Percentiles rank a stretch among this genome's conserved stretches.
Evolutionary conservation across 1,140 invertebrate species (phyloP).

Genomic region (Drosophila sucinea): DNA sequence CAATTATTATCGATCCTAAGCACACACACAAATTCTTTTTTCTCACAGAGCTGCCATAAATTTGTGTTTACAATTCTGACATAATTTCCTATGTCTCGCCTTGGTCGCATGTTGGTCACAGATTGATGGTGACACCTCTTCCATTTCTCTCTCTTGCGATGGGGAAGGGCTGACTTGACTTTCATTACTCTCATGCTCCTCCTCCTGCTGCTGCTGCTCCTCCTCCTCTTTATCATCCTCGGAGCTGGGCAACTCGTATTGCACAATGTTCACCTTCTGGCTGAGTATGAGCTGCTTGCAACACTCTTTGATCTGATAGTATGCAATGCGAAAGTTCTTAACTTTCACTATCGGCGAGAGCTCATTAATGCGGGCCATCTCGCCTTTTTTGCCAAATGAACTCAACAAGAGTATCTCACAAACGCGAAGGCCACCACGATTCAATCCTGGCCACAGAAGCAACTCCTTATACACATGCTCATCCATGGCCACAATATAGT

Average conservation of each 20-base stretch:
- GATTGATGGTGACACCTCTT: not conserved
- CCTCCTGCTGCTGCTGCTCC: no score
- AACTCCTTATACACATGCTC: constrained; percentile 57
- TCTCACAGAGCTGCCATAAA: constrained; percentile 44
- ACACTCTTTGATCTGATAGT: constrained; percentile 66
- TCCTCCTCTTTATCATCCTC: constrained; percentile 41
- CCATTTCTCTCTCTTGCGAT: not conserved
- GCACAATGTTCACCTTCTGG: constrained; percentile 54
- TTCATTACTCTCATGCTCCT: not conserved
- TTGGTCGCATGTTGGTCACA: not conserved
- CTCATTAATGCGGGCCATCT: constrained; percentile 4
- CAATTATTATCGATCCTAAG: not conserved
- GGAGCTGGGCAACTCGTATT: constrained; percentile 59
- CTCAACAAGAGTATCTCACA: constrained; percentile 28
- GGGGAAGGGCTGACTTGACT: not conserved
- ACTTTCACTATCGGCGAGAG: constrained; percentile 50
- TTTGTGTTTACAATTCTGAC: constrained; percentile 54
- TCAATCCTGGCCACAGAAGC: constrained; percentile 35
- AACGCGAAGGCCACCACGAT: not conserved
- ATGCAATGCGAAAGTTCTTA: constrained; percentile 46
- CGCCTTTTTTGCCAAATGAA: constrained; percentile 30
- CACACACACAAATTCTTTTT: not conserved
- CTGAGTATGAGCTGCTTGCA: constrained; percentile 62
- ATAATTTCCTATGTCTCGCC: constrained; percentile 34
- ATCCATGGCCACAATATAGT: constrained; percentile 63